Evolutionary conservation across 1,140 invertebrate species (phyloP).

Genomic region (Muscidifurax raptorellus): DNA sequence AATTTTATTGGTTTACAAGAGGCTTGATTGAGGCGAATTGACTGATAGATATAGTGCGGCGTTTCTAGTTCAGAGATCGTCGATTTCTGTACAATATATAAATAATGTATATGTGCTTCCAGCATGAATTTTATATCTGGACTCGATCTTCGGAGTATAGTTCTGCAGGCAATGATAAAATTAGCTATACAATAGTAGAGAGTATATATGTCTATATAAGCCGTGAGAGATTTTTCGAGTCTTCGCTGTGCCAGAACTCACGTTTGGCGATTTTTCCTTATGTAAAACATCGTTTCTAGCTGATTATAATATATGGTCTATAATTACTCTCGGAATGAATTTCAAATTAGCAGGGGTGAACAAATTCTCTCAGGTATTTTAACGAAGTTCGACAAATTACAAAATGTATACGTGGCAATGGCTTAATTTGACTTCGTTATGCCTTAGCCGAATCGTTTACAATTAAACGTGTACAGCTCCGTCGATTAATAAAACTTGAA

Average conservation of each 20-base stretch:
- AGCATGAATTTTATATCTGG: too few relatives aligned
- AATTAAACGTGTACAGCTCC: too few relatives aligned
- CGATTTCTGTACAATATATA: not conserved
- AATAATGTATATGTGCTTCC: not conserved
- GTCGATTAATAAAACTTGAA: too few relatives aligned
- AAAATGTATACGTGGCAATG: too few relatives aligned
- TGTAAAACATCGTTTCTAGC: not conserved
- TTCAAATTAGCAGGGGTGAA: not conserved
- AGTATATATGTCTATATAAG: not conserved
- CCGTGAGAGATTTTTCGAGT: slow-evolving; percentile 4
- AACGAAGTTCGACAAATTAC: too few relatives aligned
- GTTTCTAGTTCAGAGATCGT: not conserved
- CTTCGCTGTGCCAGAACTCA: not conserved
- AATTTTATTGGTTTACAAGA: not conserved
- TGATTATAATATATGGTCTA: not conserved
- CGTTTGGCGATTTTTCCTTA: not conserved
- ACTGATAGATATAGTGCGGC: not conserved
- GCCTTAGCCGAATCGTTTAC: too few relatives aligned
- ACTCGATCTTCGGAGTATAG: not conserved
- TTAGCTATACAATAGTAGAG: not conserved
- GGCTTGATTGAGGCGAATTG: not conserved
- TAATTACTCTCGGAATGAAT: not conserved
- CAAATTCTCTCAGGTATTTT: too few relatives aligned
- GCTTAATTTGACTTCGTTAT: too few relatives aligned
- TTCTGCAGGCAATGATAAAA: not conserved